Evolutionary conservation across 2,797 vertebrate species (phyloP), one percentile per base, ranked within the genome.

Genomic region (Triplophysa bombifrons): DNA sequence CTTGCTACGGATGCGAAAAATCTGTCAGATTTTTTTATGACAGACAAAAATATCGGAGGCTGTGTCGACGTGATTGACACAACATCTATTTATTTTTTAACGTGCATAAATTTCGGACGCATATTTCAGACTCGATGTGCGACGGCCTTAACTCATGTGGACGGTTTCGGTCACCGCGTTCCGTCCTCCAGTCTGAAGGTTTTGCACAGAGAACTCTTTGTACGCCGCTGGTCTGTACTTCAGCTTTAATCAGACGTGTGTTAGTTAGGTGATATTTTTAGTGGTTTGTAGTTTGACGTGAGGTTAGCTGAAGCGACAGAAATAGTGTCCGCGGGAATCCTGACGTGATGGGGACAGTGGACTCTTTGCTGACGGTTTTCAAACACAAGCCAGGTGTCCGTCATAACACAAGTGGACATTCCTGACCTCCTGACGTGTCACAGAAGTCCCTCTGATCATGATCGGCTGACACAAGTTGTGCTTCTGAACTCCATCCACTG

Each of bases 191-290:
- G 63, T 50, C 30, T 44, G 68, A 34, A 70, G 5, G 60, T 30
- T 60, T 60, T 19, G 30, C 64, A 85, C 78, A 84, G 56, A 84
- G 71, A 56, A 38, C 55, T 66, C 81, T 82, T 83, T 87, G 78
- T 86, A 71, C 65, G 13, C 25, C 27, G 34, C 4, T 30, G 27
- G 27, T 34, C 34, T 34, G 34, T 30, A 4, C 27, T 30, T 30
- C 27, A 30, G 65, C 44, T 46, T 83, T 86, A 80, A 82, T 84
- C 82, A 82, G 70, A 80, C 67, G 25, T 19, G 67, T 70, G 71
- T 34, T 41, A 41, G 25, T 68, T 63, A 74, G 83, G 72, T 68
- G 67, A 53, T 82, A 84, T 85, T 84, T 85, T 83, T 80, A 83
- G 80, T 58, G 60, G 65, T 65, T 82, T 60, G 72, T 75, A 58